Conservation (phyloP, 2,888 invertebrate species). For the Cosmia pyralina region DNA sequence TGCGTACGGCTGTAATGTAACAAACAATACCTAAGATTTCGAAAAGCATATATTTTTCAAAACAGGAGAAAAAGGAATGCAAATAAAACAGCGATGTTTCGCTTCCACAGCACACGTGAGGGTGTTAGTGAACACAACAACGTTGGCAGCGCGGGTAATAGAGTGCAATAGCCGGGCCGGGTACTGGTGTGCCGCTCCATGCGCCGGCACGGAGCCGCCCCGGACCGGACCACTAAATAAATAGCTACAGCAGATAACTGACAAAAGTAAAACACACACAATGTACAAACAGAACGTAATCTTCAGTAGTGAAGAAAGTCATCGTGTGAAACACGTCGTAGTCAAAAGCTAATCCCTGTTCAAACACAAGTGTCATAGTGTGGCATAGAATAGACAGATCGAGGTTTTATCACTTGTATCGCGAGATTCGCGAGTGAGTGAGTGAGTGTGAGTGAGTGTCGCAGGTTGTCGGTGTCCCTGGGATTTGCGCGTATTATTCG, state of each 20-base stretch:
- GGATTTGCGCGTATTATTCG: conserved; percentile 43
- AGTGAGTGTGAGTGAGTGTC: conserved; percentile 4
- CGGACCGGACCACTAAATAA: not conserved
- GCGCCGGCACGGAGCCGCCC: conserved; percentile 30
- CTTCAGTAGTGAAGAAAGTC: not conserved
- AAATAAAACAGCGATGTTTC: conserved; percentile 18
- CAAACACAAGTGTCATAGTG: conserved; percentile 17
- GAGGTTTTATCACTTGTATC: conserved; percentile 4
- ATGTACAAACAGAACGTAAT: conserved; percentile 3
- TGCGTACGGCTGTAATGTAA: not conserved
- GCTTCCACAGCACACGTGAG: not conserved
- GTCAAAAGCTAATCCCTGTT: conserved; percentile 31
- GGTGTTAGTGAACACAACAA: conserved; percentile 35
- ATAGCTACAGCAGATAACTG: not conserved
- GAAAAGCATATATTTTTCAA: not conserved
- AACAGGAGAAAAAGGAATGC: not conserved
- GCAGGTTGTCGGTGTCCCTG: conserved; percentile 15
- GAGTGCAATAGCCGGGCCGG: conserved; percentile 43
- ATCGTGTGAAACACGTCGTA: not conserved
- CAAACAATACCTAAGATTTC: not conserved
- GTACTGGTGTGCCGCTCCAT: conserved; percentile 20
- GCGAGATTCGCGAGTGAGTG: not conserved
- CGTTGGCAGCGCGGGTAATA: conserved; percentile 47
- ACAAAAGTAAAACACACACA: not conserved
- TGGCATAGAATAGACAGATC: conserved; percentile 1